A percentile compares a stretch with the other conserved stretches of the same genome.
Conservation (phyloP, 92 coral and sea anemone genomes). For the Epizoanthus rinbou region DNA sequence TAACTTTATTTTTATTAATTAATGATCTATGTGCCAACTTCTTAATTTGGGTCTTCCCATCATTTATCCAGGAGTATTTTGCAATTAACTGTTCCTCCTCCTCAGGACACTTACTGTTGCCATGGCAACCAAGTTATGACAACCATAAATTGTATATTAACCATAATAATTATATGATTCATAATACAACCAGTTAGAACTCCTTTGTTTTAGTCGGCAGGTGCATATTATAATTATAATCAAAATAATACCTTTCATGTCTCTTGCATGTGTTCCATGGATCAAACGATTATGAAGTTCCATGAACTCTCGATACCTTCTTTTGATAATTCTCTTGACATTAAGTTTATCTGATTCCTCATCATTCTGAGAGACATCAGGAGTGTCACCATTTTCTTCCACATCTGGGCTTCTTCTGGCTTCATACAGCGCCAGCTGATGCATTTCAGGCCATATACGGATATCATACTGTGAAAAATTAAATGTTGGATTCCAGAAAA, state of each 20-base stretch:
- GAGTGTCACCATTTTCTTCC: conserved; percentile 37
- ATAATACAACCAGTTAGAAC: background rate
- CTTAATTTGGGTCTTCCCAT: no score
- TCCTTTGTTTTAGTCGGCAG: background rate
- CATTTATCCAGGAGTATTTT: no score
- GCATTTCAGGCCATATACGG: conserved; percentile 76
- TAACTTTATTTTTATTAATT: no score
- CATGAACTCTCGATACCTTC: conserved; percentile 96
- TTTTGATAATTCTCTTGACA: conserved; percentile 65
- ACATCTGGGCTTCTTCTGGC: conserved; percentile 23
- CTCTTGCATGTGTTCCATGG: conserved; percentile 59
- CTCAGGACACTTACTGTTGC: no score
- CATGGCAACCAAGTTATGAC: no score
- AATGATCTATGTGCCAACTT: no score
- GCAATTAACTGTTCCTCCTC: no score
- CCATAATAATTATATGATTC: no score
- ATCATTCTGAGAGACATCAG: background rate
- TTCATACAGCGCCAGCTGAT: conserved; percentile 59
- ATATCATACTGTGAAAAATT: conserved; percentile 68
- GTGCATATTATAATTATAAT: background rate
- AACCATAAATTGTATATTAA: no score
- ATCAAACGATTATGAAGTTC: conserved; percentile 88
- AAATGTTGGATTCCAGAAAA: no score
- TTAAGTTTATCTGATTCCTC: conserved; percentile 38
- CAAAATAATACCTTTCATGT: conserved; percentile 77